Percentiles rank a stretch among this genome's conserved stretches.
Conservation (phyloP, 2,888 invertebrate genomes). For the Prosapia bicincta region DNA sequence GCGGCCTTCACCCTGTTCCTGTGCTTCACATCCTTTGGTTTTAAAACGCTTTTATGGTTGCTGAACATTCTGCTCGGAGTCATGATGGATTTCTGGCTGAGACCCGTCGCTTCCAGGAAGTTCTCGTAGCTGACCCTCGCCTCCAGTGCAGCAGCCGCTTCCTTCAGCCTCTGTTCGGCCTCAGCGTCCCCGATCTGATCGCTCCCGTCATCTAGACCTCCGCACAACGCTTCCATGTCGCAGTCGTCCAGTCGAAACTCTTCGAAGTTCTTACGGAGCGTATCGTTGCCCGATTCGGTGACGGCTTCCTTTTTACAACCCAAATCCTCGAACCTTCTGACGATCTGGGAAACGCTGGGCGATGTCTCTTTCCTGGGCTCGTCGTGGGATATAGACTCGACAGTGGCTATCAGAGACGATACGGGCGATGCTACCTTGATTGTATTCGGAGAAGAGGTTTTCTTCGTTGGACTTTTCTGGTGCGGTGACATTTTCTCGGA, state of each 20-base stretch:
- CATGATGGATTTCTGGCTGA: constrained; percentile 74
- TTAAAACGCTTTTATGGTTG: constrained; percentile 71
- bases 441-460: constrained; percentile 31
- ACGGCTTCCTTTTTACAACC: constrained; percentile 25
- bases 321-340: constrained; percentile 38
- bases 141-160: constrained; percentile 18
- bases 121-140: constrained; percentile 57
- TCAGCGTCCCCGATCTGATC: constrained; percentile 38
- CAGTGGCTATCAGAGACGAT: constrained; percentile 33
- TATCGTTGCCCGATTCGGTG: constrained; percentile 42
- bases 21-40: constrained; percentile 75
- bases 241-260: constrained; percentile 75
- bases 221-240: constrained; percentile 49
- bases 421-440: constrained; percentile 38
- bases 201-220: constrained; percentile 42
- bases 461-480: constrained; percentile 16
- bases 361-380: constrained; percentile 40
- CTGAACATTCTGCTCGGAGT: constrained; percentile 64
- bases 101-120: constrained; percentile 73
- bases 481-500: not conserved
- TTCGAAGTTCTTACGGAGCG: constrained; percentile 66
- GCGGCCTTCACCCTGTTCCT: constrained; percentile 62
- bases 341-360: constrained; percentile 40
- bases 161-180: constrained; percentile 46
- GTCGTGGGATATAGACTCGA: constrained; percentile 28